A percentile compares a stretch with the other conserved stretches of the same genome.
phyloP scores from a whole-genome alignment of 2,888 invertebrate genomes.

The Agrilus mali region DNA sequence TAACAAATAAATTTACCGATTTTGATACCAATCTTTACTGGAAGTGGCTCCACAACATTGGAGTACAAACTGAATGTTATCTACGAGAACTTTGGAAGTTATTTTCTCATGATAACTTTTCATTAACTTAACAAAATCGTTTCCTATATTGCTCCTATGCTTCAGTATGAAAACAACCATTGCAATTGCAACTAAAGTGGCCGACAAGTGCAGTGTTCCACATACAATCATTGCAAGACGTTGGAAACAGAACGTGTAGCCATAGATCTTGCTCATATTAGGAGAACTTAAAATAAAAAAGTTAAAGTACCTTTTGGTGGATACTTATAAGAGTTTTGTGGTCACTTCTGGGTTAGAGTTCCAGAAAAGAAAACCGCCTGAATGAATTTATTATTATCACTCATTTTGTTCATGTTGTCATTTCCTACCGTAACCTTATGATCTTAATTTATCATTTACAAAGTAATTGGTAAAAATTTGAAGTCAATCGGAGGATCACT shows the following conservation, averaged over 20 bases:
- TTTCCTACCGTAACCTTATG: too few relatives aligned
- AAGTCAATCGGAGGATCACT: too few relatives aligned
- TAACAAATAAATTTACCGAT: neutral
- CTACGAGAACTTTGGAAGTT: constrained; percentile 17
- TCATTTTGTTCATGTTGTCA: too few relatives aligned
- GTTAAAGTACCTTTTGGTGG: neutral
- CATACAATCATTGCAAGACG: constrained; percentile 16
- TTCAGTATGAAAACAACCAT: constrained; percentile 2
- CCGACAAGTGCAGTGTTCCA: constrained; percentile 11
- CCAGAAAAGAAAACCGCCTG: too few relatives aligned
- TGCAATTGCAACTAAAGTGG: constrained; percentile 7
- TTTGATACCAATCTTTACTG: constrained; percentile 19
- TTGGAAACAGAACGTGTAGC: constrained; percentile 20
- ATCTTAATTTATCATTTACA: too few relatives aligned
- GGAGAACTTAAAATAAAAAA: constrained; percentile 12
- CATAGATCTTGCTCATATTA: constrained; percentile 15
- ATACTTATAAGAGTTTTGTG: too few relatives aligned
- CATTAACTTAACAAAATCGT: constrained; percentile 11
- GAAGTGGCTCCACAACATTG: constrained; percentile 21
- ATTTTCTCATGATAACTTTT: constrained; percentile 10
- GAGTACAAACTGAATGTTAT: constrained; percentile 20
- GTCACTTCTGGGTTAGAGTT: too few relatives aligned
- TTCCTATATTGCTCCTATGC: neutral
- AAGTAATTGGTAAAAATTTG: too few relatives aligned
- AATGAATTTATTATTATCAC: too few relatives aligned